These are phyloP conservation scores for Gonocerus acuteangulatus DNA, from an alignment of 2,888 invertebrate genomes.

Conservation along the genomic window DNA sequence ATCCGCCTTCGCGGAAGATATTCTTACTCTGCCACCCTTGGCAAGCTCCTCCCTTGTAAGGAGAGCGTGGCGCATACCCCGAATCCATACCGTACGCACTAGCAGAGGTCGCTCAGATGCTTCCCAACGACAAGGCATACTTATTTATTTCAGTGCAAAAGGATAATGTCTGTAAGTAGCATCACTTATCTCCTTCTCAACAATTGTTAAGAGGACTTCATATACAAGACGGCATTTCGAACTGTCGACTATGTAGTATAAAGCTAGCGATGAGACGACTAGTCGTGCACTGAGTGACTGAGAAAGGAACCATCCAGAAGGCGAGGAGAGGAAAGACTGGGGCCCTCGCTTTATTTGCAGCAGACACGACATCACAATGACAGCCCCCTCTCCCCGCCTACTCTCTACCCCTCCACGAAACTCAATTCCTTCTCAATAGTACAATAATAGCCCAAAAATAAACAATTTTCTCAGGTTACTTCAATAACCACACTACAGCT, in stretches of 20 bases:
- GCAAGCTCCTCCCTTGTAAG: constrained; percentile 56
- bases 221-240: no score
- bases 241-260: no score
- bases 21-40: constrained; percentile 5
- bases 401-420: not conserved
- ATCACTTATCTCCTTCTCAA: not conserved
- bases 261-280: no score
- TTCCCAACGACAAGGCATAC: constrained; percentile 49
- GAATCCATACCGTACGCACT: constrained; percentile 58
- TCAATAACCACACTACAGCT: no score
- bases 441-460: no score
- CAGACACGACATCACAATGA: constrained; percentile 29
- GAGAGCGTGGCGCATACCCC: constrained; percentile 62
- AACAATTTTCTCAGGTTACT: no score
- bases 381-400: constrained; percentile 19
- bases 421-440: not conserved
- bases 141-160: no score
- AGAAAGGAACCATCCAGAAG: not conserved
- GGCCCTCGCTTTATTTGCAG: constrained; percentile 23
- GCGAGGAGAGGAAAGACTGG: constrained; percentile 10
- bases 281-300: no score
- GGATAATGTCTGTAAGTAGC: no score
- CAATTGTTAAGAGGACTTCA: not conserved
- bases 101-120: constrained; percentile 52
- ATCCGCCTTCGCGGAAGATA: not conserved